Evolutionary conservation across 2,113 vertebrate genomes (phyloP).

Genomic region (Stictonetta naevosa): DNA sequence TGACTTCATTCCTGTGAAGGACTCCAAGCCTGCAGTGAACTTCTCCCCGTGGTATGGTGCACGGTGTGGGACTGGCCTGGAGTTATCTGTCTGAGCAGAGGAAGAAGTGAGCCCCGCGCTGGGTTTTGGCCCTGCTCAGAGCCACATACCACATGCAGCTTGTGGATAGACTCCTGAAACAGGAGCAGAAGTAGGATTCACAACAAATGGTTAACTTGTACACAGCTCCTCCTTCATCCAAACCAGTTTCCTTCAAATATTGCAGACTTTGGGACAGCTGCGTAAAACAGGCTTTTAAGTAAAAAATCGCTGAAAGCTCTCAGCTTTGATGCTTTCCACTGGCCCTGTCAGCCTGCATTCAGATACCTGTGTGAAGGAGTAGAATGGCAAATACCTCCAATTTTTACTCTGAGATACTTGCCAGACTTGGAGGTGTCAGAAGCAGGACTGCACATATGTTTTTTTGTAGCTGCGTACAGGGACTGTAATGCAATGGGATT

Average conservation of each 20-base stretch:
- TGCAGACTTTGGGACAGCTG: background rate
- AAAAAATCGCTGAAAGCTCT: background rate
- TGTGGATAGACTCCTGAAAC: background rate
- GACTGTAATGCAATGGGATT: background rate
- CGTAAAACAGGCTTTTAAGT: background rate
- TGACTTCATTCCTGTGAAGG: rapidly evolving
- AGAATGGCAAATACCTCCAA: background rate
- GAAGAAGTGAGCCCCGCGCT: background rate
- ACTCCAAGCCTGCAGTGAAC: background rate
- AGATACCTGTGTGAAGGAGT: background rate
- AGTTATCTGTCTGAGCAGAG: rapidly evolving
- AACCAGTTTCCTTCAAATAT: background rate
- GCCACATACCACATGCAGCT: background rate
- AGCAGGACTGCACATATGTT: background rate
- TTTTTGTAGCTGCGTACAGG: background rate
- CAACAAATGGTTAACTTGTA: background rate
- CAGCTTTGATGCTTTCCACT: background rate
- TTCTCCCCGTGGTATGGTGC: rapidly evolving
- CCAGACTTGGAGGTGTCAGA: background rate
- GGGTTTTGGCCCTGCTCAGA: background rate
- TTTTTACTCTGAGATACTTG: background rate
- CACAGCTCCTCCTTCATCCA: background rate
- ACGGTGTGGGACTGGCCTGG: rapidly evolving
- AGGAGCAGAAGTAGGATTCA: background rate
- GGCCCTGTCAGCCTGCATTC: background rate